Percentiles rank a stretch among this genome's conserved stretches.
Evolutionary conservation across 2,113 vertebrate genomes (phyloP).

Genomic region (Lycocorax pyrrhopterus): DNA sequence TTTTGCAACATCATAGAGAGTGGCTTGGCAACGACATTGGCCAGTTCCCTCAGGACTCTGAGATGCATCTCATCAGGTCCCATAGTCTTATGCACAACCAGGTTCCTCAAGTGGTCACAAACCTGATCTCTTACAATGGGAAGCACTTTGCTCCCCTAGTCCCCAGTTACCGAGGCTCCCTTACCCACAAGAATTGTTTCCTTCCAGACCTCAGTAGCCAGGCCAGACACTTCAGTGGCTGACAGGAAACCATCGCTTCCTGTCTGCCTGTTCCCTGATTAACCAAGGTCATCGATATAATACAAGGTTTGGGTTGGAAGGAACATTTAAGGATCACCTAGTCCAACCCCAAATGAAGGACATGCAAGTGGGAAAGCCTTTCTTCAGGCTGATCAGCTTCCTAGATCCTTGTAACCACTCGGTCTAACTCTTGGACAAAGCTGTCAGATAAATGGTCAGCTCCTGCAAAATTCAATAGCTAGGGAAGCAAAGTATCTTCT

Average conservation of each 20-base stretch:
- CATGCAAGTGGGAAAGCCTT: background rate
- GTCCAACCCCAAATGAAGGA: background rate
- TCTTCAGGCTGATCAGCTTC: background rate
- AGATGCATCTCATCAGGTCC: background rate
- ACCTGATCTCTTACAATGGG: background rate
- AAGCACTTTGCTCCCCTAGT: background rate
- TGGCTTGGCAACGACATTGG: background rate
- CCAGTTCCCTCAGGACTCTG: background rate
- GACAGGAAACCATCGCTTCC: background rate
- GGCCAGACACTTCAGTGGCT: background rate
- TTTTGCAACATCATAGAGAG: background rate
- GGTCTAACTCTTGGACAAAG: background rate
- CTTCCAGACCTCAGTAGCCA: background rate
- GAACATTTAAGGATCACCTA: background rate
- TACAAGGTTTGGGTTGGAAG: background rate
- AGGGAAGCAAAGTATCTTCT: background rate
- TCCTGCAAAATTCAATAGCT: background rate
- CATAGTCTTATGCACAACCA: background rate
- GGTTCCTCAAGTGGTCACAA: background rate
- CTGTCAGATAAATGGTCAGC: background rate
- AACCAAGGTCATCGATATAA: background rate
- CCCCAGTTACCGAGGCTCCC: background rate
- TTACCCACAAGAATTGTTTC: background rate
- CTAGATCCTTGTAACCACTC: background rate
- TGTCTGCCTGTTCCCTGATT: background rate